Conservation (phyloP, 2,797 vertebrate genomes). For the Periophthalmus magnuspinnatus region DNA sequence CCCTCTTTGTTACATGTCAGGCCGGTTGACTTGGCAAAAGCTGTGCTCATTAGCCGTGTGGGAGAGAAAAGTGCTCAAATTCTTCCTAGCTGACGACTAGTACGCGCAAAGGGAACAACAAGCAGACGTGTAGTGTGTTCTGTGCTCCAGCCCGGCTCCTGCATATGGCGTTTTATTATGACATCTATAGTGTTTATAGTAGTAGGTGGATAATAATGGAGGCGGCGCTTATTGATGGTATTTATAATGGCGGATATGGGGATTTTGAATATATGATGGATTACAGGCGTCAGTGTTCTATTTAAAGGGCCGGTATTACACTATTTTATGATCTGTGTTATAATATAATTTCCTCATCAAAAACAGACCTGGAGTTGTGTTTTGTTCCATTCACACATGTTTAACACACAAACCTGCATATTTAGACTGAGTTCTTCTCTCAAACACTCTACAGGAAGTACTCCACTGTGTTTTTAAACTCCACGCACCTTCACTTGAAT, state of each 20-base stretch:
- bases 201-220: neutral
- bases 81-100: conserved; percentile 62
- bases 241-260: neutral
- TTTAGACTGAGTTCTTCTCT: too few relatives aligned
- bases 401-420: too few relatives aligned
- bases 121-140: conserved; percentile 7
- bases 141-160: neutral
- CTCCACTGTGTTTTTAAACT: too few relatives aligned
- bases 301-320: too few relatives aligned
- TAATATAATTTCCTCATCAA: too few relatives aligned
- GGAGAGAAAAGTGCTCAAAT: conserved; percentile 67
- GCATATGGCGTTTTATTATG: neutral
- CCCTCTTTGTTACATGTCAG: conserved; percentile 71
- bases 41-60: conserved; percentile 62
- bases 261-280: neutral
- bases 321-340: too few relatives aligned
- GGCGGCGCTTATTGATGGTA: neutral
- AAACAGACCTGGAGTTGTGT: too few relatives aligned
- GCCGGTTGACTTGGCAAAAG: conserved; percentile 69
- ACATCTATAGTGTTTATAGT: neutral
- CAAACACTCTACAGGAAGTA: too few relatives aligned
- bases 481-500: too few relatives aligned
- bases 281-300: neutral
- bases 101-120: conserved; percentile 31
- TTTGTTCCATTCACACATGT: too few relatives aligned